Evolutionary conservation across 1,140 invertebrate genomes (phyloP).

Genomic region (Drosophila azteca): DNA sequence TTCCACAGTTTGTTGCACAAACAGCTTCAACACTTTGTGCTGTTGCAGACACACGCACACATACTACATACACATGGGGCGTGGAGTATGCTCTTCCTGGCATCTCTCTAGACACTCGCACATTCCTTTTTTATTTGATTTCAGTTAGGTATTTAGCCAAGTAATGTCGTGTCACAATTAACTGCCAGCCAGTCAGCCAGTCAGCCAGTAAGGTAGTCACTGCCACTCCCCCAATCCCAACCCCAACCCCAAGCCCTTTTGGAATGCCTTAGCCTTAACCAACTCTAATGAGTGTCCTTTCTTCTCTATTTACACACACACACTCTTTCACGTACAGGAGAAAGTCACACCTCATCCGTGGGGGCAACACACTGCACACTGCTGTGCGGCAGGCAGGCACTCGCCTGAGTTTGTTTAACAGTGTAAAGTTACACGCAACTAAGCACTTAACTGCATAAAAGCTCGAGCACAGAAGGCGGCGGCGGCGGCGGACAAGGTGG

Average conservation of each 20-base stretch:
- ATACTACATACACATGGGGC: too few relatives aligned
- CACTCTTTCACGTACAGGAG: slow-evolving; percentile 1
- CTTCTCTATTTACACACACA: slow-evolving; percentile 64
- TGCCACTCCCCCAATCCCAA: too few relatives aligned
- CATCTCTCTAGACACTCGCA: slow-evolving; percentile 13
- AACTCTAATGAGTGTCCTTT: slow-evolving; percentile 44
- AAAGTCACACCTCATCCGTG: slow-evolving; percentile 45
- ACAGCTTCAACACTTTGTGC: neutral
- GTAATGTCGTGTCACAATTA: slow-evolving; percentile 68
- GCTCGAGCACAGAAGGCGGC: slow-evolving; percentile 27
- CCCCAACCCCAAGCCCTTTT: neutral
- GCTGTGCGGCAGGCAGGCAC: slow-evolving; percentile 34
- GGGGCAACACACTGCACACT: neutral
- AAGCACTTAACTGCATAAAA: slow-evolving; percentile 81
- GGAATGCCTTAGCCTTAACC: slow-evolving; percentile 12
- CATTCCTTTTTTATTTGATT: slow-evolving; percentile 38
- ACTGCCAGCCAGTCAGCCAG: slow-evolving; percentile 32
- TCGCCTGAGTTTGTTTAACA: slow-evolving; percentile 73
- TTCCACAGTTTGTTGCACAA: slow-evolving; percentile 2
- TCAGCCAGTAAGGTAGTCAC: neutral
- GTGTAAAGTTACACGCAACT: slow-evolving; percentile 80
- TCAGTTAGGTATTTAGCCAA: slow-evolving; percentile 51
- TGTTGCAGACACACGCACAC: too few relatives aligned
- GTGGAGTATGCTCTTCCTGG: slow-evolving; percentile 8
- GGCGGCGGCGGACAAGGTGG: neutral